Percentiles rank a stretch among this genome's conserved stretches.
Conservation (phyloP, 2,888 invertebrate species). For the Suillia variegata region DNA sequence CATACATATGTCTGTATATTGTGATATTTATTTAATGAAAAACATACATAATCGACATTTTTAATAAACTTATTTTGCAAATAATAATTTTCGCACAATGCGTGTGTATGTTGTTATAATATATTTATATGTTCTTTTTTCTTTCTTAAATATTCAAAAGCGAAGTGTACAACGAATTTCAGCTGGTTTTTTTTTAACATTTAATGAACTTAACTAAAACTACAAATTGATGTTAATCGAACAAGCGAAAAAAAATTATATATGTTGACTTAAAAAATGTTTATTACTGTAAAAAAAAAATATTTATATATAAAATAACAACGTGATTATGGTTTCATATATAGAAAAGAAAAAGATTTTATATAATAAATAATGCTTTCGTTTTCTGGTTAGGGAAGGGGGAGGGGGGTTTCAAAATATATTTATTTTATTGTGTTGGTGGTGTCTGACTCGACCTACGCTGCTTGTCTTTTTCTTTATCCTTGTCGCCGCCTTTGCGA, state of each 20-base stretch:
- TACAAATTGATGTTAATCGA: constrained; percentile 4
- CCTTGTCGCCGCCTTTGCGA: constrained; percentile 56
- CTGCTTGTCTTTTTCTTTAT: constrained; percentile 50
- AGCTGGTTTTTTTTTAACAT: background rate
- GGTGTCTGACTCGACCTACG: constrained; percentile 57
- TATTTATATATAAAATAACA: constrained; percentile 31
- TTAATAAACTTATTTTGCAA: constrained; percentile 18
- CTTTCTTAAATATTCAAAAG: background rate
- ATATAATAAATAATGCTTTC: constrained; percentile 21
- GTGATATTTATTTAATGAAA: constrained; percentile 12
- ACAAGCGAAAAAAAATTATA: constrained; percentile 18
- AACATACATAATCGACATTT: constrained; percentile 24
- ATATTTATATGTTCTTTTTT: constrained; percentile 15
- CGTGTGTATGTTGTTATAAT: background rate
- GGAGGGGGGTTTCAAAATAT: too few relatives aligned
- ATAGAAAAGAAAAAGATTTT: constrained; percentile 3
- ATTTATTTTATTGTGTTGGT: constrained; percentile 29
- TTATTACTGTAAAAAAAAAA: constrained; percentile 16
- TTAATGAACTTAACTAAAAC: constrained; percentile 1
- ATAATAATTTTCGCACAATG: constrained; percentile 5
- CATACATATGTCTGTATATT: constrained; percentile 8
- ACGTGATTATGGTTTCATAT: constrained; percentile 18
- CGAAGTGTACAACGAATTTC: background rate
- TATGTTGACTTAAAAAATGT: constrained; percentile 21
- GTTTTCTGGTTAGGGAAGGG: background rate